Conservation (phyloP, 2,113 vertebrate genomes). For the Penelope pileata region DNA sequence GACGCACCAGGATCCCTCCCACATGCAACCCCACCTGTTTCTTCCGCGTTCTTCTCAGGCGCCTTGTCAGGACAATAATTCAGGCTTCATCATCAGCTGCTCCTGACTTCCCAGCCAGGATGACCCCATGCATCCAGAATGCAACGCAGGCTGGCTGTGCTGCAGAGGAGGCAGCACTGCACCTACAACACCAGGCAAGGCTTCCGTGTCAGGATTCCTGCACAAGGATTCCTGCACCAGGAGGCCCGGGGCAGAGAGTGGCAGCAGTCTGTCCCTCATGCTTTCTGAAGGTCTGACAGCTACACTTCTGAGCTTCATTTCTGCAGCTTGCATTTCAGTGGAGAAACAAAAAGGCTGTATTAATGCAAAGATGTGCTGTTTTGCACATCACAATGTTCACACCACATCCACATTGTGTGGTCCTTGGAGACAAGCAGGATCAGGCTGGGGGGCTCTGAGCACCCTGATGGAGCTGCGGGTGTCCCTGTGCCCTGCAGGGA, state of each 20-base stretch:
- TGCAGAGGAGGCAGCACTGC: background rate
- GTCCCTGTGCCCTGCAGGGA: no score
- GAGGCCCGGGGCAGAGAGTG: background rate
- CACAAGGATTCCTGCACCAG: no score
- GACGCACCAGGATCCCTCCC: background rate
- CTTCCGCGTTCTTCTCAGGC: background rate
- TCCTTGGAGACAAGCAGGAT: no score
- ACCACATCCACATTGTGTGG: no score
- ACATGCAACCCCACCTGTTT: background rate
- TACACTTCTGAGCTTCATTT: background rate
- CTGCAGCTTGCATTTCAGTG: background rate
- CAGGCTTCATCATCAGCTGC: background rate
- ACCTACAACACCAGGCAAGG: no score
- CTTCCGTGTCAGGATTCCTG: no score
- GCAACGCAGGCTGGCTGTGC: background rate
- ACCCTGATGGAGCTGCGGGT: no score
- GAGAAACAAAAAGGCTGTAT: constrained; percentile 51
- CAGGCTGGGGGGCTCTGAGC: no score
- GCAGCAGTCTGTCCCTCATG: background rate
- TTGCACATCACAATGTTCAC: no score
- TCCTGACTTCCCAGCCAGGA: background rate
- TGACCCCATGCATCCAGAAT: background rate
- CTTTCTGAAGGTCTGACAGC: background rate
- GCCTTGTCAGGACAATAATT: background rate
- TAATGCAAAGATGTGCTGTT: no score